These are phyloP conservation scores for Philantomba maxwellii DNA, from an alignment of 2,113 vertebrate species.

Conservation along the genomic window DNA sequence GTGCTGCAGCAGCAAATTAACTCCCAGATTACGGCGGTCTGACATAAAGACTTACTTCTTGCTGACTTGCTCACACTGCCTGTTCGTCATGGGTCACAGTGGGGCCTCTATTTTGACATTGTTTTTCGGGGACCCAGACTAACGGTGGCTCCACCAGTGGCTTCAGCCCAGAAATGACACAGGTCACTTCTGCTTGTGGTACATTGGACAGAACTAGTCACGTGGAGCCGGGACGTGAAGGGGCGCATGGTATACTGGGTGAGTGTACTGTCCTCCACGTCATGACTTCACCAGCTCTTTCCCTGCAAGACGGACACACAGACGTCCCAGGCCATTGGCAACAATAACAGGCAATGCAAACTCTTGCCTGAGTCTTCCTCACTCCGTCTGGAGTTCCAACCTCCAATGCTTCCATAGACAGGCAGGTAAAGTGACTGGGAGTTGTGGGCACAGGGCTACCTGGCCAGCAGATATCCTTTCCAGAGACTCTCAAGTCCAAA, in stretches of 20 bases:
- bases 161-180: neutral
- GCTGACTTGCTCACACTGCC: neutral
- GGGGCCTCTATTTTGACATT: neutral
- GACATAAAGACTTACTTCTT: neutral
- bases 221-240: neutral
- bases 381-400: neutral
- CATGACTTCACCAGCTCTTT: neutral
- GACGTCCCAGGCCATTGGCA: neutral
- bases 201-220: neutral
- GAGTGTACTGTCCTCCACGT: neutral
- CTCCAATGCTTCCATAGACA: neutral
- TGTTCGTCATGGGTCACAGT: fast-evolving
- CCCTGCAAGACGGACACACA: neutral
- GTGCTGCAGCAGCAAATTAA: neutral
- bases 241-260: too few relatives aligned
- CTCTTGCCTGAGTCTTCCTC: neutral
- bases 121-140: neutral
- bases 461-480: neutral
- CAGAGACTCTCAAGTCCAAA: neutral
- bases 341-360: neutral
- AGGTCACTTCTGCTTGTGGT: neutral
- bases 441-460: neutral
- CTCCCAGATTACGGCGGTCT: neutral
- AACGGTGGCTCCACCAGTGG: neutral
- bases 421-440: neutral